Evolutionary conservation across 2,113 vertebrate species (phyloP), one percentile per base, ranked within the genome.

Genomic region (Onychorhynchus coronatus): DNA sequence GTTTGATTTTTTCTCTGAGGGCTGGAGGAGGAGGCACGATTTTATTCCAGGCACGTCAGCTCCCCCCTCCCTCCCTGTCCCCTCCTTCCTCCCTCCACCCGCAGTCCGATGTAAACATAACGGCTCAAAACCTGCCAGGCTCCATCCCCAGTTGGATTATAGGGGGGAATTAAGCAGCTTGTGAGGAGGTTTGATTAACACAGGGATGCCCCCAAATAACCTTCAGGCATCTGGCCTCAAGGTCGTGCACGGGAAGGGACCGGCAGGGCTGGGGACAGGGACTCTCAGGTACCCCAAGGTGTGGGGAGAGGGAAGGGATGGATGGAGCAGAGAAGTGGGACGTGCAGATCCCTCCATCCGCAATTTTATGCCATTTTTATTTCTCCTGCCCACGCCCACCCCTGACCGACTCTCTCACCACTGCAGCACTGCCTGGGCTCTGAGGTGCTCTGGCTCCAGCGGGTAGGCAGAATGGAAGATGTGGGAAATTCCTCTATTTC

Each of bases 21-120:
- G 94, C 71, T 42, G 73, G 84, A 95, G 93, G 72, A 95, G 93
- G 93, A 94, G 85, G 77, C 77, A 72, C 1, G 3, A 62, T 91
- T 95, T 96, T 88, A 95, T 94, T 94, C 92, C 37, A 22, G 84
- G 94, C 94, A 91, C 95, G 83, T 94, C 95, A 94, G 88, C 91
- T 84, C 8, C 41, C 76, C 82, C 67, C 58, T 27, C 53, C 28
- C 47, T 68, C 63, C 82, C 65, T 8, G 14, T 96, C 79, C 91
- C 91, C 96, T 91, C 93, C 93, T 91, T 87, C 94, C 78, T 92
- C 75, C 79, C 89, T 96, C 93, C 58, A 82, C 93, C 90, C 35
- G 52, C 89, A 92, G 94, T 84, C 93, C 88, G 67, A 92, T 93
- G 93, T 96, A 97, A 97, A 96, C 94, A 93, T 46, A 95, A 39